Evolutionary conservation across 2,888 invertebrate genomes (phyloP).

Genomic region (Rhaphigaster nebulosa): DNA sequence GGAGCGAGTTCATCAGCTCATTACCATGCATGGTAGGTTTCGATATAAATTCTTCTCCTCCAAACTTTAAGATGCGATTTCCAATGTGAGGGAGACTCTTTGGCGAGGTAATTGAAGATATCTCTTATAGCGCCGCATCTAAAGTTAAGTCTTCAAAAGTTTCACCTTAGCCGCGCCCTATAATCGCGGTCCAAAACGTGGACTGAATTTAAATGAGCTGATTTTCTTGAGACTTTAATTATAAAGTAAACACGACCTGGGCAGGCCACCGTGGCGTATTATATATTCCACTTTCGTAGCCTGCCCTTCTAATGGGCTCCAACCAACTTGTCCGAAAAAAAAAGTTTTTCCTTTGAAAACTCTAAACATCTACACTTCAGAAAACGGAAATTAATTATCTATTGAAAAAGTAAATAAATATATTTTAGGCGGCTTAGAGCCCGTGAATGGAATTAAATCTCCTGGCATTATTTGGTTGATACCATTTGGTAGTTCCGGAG

Average conservation of each 20-base stretch:
- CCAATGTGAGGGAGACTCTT: not conserved
- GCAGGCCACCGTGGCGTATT: not conserved
- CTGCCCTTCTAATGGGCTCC: not conserved
- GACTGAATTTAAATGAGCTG: slow-evolving; percentile 47
- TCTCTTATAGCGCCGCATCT: not conserved
- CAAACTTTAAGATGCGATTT: slow-evolving; percentile 31
- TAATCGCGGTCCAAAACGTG: slow-evolving; percentile 46
- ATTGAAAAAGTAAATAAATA: slow-evolving; percentile 16
- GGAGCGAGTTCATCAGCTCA: not conserved
- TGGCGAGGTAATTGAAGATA: slow-evolving; percentile 26
- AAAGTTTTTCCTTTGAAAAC: slow-evolving; percentile 23
- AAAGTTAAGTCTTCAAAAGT: slow-evolving; percentile 47
- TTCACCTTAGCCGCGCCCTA: slow-evolving; percentile 8
- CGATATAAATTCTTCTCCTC: not conserved
- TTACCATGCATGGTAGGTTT: not conserved
- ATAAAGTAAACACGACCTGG: slow-evolving; percentile 53
- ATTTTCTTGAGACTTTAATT: slow-evolving; percentile 48
- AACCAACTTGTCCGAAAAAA: not conserved
- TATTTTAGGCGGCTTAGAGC: not conserved
- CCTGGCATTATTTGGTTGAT: not conserved
- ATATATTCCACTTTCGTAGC: slow-evolving; percentile 40
- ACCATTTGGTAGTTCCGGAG: not conserved
- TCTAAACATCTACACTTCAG: not conserved
- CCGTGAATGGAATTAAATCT: not conserved
- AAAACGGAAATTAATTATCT: not conserved